Evolutionary conservation across 2,797 vertebrate species (phyloP).

Genomic region (Pseudochirops cupreus): DNA sequence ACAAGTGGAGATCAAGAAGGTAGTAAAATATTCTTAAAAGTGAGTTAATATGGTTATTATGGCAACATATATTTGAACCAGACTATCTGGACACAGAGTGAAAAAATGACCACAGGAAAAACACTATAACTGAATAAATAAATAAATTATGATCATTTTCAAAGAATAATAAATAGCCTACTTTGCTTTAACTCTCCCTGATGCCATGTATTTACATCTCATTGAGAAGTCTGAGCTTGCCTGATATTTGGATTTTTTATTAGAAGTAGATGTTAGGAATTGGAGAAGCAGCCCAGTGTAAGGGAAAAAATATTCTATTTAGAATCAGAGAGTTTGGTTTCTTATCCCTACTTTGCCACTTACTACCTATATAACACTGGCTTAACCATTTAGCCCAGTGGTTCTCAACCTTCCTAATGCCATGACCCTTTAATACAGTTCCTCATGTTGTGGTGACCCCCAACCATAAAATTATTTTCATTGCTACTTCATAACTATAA

Average conservation of each 20-base stretch:
- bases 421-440: too few relatives aligned
- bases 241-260: not conserved
- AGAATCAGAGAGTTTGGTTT: not conserved
- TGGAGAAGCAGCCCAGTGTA: not conserved
- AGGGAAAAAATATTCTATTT: not conserved
- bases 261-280: not conserved
- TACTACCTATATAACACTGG: not conserved
- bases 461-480: too few relatives aligned
- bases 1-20: conserved; percentile 74
- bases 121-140: conserved; percentile 15
- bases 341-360: not conserved
- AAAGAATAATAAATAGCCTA: conserved; percentile 18
- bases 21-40: conserved; percentile 82
- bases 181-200: not conserved
- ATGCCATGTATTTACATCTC: conserved; percentile 14
- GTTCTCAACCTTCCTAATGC: too few relatives aligned
- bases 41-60: conserved; percentile 82
- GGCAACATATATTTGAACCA: conserved; percentile 74
- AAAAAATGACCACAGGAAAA: conserved; percentile 52
- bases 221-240: conserved; percentile 1
- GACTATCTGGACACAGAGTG: conserved; percentile 63
- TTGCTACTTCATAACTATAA: too few relatives aligned
- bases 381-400: not conserved
- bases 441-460: too few relatives aligned
- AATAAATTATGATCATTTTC: conserved; percentile 25